Conservation (phyloP, 1,140 invertebrate genomes). For the Acromyrmex charruanus region DNA sequence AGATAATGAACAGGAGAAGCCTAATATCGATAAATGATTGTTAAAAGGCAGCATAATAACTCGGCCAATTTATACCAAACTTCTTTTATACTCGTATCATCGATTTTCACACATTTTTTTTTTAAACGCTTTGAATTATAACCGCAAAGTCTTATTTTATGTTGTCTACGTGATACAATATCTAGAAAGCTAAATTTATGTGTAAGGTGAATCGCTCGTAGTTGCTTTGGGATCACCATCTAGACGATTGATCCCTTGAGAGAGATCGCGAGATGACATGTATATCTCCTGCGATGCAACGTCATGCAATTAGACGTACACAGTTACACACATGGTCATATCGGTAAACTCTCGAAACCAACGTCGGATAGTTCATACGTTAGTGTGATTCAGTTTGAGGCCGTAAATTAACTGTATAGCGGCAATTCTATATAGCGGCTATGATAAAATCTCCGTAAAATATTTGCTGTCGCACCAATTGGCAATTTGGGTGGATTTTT, state of each 20-base stretch:
- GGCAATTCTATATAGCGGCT: not conserved
- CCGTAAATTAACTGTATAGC: constrained; percentile 61
- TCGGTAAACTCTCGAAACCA: constrained; percentile 70
- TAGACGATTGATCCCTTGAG: constrained; percentile 60
- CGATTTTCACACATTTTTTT: not conserved
- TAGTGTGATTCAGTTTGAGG: constrained; percentile 25
- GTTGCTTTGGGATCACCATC: constrained; percentile 59
- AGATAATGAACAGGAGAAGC: not conserved
- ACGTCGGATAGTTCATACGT: constrained; percentile 55
- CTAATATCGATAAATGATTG: too few species aligned
- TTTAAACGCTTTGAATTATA: not conserved
- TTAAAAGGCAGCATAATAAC: too few species aligned
- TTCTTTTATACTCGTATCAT: not conserved
- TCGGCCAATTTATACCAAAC: not conserved
- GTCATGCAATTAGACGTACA: constrained; percentile 67
- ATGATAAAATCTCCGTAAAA: constrained; percentile 42
- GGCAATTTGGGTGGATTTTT: constrained; percentile 13
- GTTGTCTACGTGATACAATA: not conserved
- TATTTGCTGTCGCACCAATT: constrained; percentile 20
- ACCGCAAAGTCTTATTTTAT: not conserved
- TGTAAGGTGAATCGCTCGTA: constrained; percentile 3
- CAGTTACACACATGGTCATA: constrained; percentile 49
- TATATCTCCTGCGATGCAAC: constrained; percentile 17
- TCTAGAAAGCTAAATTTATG: constrained; percentile 1
- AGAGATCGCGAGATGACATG: constrained; percentile 54